Percentiles rank a stretch among this genome's conserved stretches.
Evolutionary conservation across 2,888 invertebrate genomes (phyloP).

Genomic region (Blera fallax): DNA sequence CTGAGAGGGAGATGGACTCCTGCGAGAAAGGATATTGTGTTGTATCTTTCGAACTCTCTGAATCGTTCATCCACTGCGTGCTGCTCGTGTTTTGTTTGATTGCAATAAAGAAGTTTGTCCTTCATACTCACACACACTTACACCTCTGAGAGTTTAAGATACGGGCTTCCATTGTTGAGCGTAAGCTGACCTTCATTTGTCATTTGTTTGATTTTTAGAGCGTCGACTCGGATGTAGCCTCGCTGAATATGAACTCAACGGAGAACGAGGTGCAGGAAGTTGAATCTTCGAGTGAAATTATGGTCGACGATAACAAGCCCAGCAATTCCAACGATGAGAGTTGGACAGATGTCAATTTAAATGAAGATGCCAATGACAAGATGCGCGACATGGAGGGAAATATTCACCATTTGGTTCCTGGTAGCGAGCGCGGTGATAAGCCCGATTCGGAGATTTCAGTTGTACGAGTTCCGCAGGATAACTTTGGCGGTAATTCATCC

Average conservation of each 20-base stretch:
- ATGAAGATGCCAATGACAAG: slow-evolving; percentile 86
- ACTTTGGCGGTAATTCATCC: slow-evolving; percentile 76
- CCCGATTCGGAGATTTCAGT: slow-evolving; percentile 88
- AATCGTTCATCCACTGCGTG: slow-evolving; percentile 60
- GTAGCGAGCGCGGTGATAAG: slow-evolving; percentile 86
- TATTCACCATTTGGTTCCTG: slow-evolving; percentile 79
- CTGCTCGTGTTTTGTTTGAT: slow-evolving; percentile 61
- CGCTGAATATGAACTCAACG: slow-evolving; percentile 87
- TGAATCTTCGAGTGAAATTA: slow-evolving; percentile 87
- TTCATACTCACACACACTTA: slow-evolving; percentile 30
- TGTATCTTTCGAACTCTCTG: slow-evolving; percentile 1
- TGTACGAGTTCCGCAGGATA: slow-evolving; percentile 85
- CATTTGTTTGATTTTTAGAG: slow-evolving; percentile 84
- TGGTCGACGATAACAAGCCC: slow-evolving; percentile 88
- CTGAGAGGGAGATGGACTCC: slow-evolving; percentile 2
- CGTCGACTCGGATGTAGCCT: slow-evolving; percentile 91
- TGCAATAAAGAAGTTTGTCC: slow-evolving; percentile 58
- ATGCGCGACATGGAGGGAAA: slow-evolving; percentile 87
- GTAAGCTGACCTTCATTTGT: background rate
- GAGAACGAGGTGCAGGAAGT: slow-evolving; percentile 88
- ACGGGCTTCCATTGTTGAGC: background rate
- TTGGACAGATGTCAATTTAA: slow-evolving; percentile 96
- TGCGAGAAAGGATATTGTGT: background rate
- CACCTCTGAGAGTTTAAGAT: slow-evolving; percentile 25
- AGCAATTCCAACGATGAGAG: slow-evolving; percentile 90